phyloP scores from a whole-genome alignment of 1,140 invertebrate genomes.

The Drosophila nigrodunni region DNA sequence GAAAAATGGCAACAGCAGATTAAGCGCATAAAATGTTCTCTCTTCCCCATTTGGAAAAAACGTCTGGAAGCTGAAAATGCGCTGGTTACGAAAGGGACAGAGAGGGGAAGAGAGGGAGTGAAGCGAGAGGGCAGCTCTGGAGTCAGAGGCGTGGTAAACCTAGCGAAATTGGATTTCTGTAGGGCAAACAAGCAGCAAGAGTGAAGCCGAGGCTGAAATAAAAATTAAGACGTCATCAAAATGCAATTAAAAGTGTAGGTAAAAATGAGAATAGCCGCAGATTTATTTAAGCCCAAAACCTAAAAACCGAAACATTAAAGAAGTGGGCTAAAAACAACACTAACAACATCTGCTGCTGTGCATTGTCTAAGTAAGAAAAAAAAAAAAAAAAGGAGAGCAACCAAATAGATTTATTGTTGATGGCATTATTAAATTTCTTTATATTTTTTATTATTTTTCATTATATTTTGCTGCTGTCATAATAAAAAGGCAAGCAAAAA shows the following conservation, averaged over 20 bases:
- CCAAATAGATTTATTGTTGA: conserved; percentile 82
- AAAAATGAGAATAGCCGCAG: conserved; percentile 78
- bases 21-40: conserved; percentile 75
- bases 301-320: conserved; percentile 19
- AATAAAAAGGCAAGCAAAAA: conserved; percentile 61
- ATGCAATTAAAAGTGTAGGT: conserved; percentile 82
- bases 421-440: conserved; percentile 80
- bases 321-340: background rate
- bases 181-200: conserved; percentile 26
- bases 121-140: background rate
- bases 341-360: conserved; percentile 26
- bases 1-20: conserved; percentile 78
- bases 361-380: conserved; percentile 61
- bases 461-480: conserved; percentile 54
- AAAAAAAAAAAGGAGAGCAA: conserved; percentile 44
- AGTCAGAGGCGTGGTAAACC: conserved; percentile 18
- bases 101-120: background rate
- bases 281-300: conserved; percentile 71
- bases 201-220: conserved; percentile 54
- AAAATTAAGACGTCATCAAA: conserved; percentile 83
- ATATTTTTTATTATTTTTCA: conserved; percentile 45
- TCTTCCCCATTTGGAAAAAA: conserved; percentile 2
- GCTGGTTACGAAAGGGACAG: background rate
- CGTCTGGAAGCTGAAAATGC: background rate
- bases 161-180: conserved; percentile 70